These are phyloP conservation scores for Cosmorhoe ocellata DNA, from an alignment of 2,888 invertebrate genomes.

Conservation along the genomic window DNA sequence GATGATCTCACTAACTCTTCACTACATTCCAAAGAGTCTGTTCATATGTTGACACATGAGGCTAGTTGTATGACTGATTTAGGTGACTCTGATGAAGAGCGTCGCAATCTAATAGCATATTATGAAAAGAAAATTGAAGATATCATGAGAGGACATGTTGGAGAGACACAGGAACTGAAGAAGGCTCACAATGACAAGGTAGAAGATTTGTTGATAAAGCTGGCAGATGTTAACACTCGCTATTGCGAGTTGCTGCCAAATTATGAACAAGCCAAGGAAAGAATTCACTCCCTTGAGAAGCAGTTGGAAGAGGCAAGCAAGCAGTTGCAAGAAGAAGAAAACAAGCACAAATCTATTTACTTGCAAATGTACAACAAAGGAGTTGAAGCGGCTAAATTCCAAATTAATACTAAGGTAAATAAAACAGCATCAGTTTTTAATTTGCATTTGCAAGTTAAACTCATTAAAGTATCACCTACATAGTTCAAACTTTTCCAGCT, in stretches of 20 bases:
- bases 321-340: constrained; percentile 87
- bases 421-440: neutral
- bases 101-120: constrained; percentile 85
- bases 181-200: constrained; percentile 91
- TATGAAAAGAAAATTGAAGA: constrained; percentile 90
- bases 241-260: constrained; percentile 90
- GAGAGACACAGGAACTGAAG: constrained; percentile 89
- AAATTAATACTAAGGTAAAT: constrained; percentile 85
- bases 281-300: constrained; percentile 86
- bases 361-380: constrained; percentile 92
- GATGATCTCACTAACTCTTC: constrained; percentile 91
- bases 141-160: constrained; percentile 82
- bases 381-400: constrained; percentile 89
- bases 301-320: constrained; percentile 87
- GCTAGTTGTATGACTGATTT: constrained; percentile 78
- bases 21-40: constrained; percentile 89
- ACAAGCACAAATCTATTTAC: constrained; percentile 88
- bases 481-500: too few relatives aligned
- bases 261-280: constrained; percentile 88
- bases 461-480: too few relatives aligned
- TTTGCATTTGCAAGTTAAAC: too few relatives aligned
- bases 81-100: constrained; percentile 84
- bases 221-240: constrained; percentile 88
- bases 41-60: constrained; percentile 80
- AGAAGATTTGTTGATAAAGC: constrained; percentile 86